Evolutionary conservation across 2,113 vertebrate species (phyloP).

Genomic region (Lontra canadensis): DNA sequence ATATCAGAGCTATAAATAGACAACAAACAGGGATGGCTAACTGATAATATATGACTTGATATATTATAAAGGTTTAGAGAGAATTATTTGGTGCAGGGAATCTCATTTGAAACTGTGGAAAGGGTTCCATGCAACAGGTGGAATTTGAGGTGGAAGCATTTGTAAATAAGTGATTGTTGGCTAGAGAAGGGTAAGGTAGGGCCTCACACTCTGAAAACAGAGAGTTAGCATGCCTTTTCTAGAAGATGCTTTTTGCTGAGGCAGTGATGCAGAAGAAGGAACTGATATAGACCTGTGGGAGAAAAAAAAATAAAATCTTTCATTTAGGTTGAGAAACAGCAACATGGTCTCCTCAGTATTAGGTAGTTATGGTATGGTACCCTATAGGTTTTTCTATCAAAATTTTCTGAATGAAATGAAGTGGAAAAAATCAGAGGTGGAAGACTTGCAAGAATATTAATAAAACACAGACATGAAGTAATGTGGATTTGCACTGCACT

Average conservation of each 20-base stretch:
- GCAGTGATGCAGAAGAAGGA: neutral
- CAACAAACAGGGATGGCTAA: neutral
- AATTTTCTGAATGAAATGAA: slow-evolving; percentile 1
- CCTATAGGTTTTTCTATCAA: neutral
- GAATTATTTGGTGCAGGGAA: neutral
- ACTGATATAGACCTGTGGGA: neutral
- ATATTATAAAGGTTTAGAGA: neutral
- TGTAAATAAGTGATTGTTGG: neutral
- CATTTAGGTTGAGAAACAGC: neutral
- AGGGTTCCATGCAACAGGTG: neutral
- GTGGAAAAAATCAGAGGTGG: neutral
- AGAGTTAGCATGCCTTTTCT: neutral
- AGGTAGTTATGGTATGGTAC: neutral
- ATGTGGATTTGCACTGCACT: neutral
- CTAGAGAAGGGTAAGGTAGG: fast-evolving
- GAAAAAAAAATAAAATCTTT: neutral
- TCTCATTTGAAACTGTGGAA: neutral
- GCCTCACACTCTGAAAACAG: neutral
- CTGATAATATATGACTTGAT: neutral
- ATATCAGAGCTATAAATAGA: neutral
- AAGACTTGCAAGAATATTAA: neutral
- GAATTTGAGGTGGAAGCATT: neutral
- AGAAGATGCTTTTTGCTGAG: neutral
- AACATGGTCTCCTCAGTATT: neutral
- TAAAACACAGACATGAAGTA: neutral